Evolutionary conservation across 2,113 vertebrate species (phyloP).

Genomic region (Tragelaphus scriptus): DNA sequence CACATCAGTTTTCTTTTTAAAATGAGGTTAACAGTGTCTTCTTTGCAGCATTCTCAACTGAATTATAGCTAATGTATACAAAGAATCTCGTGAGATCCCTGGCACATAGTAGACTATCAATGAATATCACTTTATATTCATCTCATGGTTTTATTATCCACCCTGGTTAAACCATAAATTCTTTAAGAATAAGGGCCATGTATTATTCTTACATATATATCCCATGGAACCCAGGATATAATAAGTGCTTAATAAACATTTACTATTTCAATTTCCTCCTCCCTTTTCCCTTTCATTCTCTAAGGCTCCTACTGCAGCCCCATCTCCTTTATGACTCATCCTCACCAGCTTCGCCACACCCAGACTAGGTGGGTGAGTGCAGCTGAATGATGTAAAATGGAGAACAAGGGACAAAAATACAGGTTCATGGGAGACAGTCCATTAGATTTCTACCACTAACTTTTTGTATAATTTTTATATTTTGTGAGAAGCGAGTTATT

Average conservation of each 20-base stretch:
- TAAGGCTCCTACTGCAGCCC: neutral
- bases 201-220: neutral
- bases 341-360: neutral
- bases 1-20: neutral
- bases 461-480: neutral
- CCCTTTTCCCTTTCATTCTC: neutral
- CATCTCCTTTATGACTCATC: neutral
- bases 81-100: neutral
- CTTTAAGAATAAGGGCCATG: neutral
- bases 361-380: neutral
- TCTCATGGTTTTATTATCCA: neutral
- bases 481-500: neutral
- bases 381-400: neutral
- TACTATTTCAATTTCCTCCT: neutral
- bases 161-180: neutral
- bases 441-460: neutral
- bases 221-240: neutral
- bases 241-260: neutral
- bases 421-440: neutral
- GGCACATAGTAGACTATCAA: neutral
- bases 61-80: neutral
- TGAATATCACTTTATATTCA: neutral
- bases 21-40: neutral
- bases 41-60: neutral
- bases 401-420: neutral